These are phyloP conservation scores for Ivindomyrus marchei DNA, from an alignment of 2,113 vertebrate genomes.

Conservation along the genomic window DNA sequence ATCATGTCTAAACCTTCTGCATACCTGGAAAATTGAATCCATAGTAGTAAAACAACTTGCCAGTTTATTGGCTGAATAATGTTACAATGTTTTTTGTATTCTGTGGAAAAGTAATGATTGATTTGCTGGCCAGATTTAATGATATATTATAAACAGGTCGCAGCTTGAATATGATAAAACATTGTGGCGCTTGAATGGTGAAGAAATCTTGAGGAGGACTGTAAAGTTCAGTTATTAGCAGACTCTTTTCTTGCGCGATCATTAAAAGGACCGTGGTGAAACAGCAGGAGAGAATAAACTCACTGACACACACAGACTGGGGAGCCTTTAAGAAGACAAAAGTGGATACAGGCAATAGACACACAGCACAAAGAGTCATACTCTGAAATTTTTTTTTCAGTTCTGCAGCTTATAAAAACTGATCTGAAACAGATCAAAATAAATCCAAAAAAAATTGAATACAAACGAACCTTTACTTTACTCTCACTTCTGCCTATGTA, in stretches of 20 bases:
- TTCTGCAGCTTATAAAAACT: not conserved
- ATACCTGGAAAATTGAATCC: not conserved
- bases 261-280: too few relatives aligned
- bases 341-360: not conserved
- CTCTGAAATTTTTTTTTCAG: not conserved
- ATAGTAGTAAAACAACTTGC: not conserved
- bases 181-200: too few relatives aligned
- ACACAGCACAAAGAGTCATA: not conserved
- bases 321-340: not conserved
- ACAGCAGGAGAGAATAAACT: too few relatives aligned
- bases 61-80: not conserved
- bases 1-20: not conserved
- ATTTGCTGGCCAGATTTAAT: too few relatives aligned
- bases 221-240: too few relatives aligned
- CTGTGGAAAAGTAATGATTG: too few relatives aligned
- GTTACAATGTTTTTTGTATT: not conserved
- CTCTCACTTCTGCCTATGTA: not conserved
- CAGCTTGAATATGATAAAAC: too few relatives aligned
- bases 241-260: too few relatives aligned
- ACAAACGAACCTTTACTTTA: not conserved
- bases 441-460: not conserved
- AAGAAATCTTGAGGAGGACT: too few relatives aligned
- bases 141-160: too few relatives aligned
- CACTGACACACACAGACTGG: too few relatives aligned
- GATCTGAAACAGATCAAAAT: not conserved